A percentile compares a stretch with the other conserved stretches of the same genome.
phyloP scores from a whole-genome alignment of 1,140 invertebrate species.

The Parasteatoda tepidariorum region DNA sequence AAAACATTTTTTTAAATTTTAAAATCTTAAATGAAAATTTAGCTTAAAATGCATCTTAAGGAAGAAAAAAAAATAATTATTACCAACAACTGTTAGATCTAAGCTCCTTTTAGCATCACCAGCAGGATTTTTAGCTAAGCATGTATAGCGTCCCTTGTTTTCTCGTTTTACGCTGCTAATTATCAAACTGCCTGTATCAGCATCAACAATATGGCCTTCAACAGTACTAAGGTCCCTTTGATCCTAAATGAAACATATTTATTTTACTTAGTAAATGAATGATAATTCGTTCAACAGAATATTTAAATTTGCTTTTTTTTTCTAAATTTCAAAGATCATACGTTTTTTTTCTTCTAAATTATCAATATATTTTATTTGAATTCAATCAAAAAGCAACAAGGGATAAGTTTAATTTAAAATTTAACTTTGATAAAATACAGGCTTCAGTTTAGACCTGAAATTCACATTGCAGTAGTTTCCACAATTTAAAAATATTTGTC shows the following conservation, averaged over 20 bases:
- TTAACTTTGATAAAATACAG: too few relatives aligned
- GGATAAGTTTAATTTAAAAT: too few relatives aligned
- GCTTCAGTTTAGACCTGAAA: too few relatives aligned
- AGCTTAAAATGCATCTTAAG: not conserved
- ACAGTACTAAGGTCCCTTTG: slow-evolving; percentile 74
- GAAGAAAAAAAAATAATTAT: not conserved
- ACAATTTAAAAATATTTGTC: too few relatives aligned
- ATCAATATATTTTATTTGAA: not conserved
- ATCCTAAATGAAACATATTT: slow-evolving; percentile 45
- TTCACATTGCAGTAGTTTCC: too few relatives aligned
- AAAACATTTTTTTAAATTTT: not conserved
- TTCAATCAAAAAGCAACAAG: too few relatives aligned
- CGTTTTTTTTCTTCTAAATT: too few relatives aligned
- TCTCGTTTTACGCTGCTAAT: slow-evolving; percentile 81
- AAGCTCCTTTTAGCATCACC: slow-evolving; percentile 74
- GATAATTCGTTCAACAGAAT: not conserved
- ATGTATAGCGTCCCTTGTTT: slow-evolving; percentile 84
- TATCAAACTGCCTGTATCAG: slow-evolving; percentile 73
- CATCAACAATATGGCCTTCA: slow-evolving; percentile 81
- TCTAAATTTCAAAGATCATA: not conserved
- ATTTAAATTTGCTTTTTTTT: not conserved
- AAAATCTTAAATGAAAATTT: not conserved
- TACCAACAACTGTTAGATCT: slow-evolving; percentile 70
- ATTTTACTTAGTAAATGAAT: not conserved
- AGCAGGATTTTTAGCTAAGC: slow-evolving; percentile 84